Evolutionary conservation across 1,140 invertebrate species (phyloP).

Genomic region (Lordiphosa mommai): DNA sequence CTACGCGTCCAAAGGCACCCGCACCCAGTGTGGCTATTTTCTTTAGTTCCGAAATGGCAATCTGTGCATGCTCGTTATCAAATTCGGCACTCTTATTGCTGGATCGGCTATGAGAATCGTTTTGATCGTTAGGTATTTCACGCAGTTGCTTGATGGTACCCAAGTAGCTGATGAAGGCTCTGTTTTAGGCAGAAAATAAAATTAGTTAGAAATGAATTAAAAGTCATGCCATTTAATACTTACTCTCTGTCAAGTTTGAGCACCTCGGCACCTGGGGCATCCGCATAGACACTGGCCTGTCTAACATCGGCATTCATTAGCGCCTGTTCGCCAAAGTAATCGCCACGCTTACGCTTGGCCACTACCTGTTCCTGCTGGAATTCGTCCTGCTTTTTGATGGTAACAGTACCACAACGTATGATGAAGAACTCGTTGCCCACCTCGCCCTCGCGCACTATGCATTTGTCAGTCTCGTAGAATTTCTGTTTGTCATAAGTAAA

Average conservation of each 20-base stretch:
- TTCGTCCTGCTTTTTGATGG: constrained; percentile 85
- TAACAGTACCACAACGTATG: constrained; percentile 93
- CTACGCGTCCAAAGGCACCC: constrained; percentile 95
- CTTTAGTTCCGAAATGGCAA: constrained; percentile 89
- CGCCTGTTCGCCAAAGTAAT: constrained; percentile 91
- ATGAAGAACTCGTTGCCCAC: constrained; percentile 98
- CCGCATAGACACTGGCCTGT: constrained; percentile 93
- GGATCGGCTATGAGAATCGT: constrained; percentile 16
- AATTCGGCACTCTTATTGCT: constrained; percentile 58
- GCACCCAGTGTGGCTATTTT: constrained; percentile 93
- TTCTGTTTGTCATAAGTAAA: constrained; percentile 31
- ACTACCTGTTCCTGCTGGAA: constrained; percentile 83
- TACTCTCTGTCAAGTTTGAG: constrained; percentile 92
- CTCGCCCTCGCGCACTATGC: constrained; percentile 95
- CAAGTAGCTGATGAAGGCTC: constrained; percentile 81
- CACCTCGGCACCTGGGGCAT: constrained; percentile 93
- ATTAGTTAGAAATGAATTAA: neutral
- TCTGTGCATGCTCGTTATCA: constrained; percentile 84
- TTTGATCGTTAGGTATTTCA: constrained; percentile 40
- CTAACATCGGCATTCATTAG: constrained; percentile 89
- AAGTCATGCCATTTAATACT: constrained; percentile 50
- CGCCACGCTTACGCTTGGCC: constrained; percentile 84
- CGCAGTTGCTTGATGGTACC: constrained; percentile 79
- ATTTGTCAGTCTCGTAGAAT: constrained; percentile 88
- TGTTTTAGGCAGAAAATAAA: constrained; percentile 24